These are phyloP conservation scores for Saguinus imperator DNA, from an alignment of 2,113 vertebrate genomes.

Conservation along the genomic window DNA sequence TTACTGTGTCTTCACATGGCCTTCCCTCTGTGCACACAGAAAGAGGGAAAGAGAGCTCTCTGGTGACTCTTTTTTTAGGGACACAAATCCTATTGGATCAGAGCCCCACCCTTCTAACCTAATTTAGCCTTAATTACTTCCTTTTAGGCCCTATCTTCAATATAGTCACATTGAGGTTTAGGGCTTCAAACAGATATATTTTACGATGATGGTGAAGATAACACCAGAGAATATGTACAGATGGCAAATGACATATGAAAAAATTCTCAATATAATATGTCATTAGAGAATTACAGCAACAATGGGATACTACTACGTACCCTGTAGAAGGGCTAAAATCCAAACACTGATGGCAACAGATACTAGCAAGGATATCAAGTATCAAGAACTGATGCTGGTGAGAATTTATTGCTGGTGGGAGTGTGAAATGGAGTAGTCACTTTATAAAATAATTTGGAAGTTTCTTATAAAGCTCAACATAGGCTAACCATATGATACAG, in stretches of 20 bases:
- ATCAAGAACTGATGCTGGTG: background rate
- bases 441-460: background rate
- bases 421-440: background rate
- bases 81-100: background rate
- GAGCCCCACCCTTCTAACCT: background rate
- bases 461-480: background rate
- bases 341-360: background rate
- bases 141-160: background rate
- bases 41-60: background rate
- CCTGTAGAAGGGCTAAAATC: background rate
- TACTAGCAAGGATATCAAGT: background rate
- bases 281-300: background rate
- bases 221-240: background rate
- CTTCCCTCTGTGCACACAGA: background rate
- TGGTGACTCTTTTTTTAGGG: background rate
- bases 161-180: background rate
- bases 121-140: background rate
- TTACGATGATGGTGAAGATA: background rate
- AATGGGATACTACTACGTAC: no score
- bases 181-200: background rate
- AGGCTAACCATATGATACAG: background rate
- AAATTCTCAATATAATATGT: background rate
- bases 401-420: background rate
- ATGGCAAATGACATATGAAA: background rate
- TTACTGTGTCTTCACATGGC: rapidly evolving